These are phyloP conservation scores for Megaleporinus macrocephalus DNA, from an alignment of 2,113 vertebrate species.

Conservation along the genomic window DNA sequence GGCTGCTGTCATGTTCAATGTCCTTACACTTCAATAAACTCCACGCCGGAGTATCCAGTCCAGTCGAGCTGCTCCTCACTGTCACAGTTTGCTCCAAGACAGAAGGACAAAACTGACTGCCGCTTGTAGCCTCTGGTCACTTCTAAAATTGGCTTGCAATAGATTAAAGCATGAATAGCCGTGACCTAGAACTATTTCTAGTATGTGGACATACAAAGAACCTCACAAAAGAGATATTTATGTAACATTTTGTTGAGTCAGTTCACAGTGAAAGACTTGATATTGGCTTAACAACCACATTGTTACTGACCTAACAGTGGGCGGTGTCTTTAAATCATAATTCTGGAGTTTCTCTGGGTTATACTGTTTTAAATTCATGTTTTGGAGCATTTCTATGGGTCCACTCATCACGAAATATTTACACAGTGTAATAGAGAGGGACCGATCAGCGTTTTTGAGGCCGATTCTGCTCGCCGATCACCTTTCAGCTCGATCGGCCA, in stretches of 20 bases:
- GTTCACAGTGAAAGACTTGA: no score
- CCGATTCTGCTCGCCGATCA: no score
- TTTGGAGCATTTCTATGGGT: no score
- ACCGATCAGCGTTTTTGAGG: no score
- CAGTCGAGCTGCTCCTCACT: not conserved
- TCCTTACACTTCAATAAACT: constrained; percentile 22
- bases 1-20: not conserved
- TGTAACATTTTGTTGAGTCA: not conserved
- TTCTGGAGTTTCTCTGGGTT: no score
- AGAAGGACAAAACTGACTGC: not conserved
- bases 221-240: not conserved
- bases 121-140: not conserved
- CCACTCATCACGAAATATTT: no score
- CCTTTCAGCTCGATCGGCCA: no score
- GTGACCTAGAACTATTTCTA: not conserved
- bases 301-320: no score
- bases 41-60: not conserved
- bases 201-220: not conserved
- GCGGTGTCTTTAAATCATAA: no score
- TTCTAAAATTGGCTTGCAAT: not conserved
- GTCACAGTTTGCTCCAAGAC: not conserved
- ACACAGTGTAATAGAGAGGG: no score
- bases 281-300: no score
- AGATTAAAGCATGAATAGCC: not conserved
- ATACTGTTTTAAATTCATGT: no score